These are phyloP conservation scores for Dicyrtomina minuta DNA, from an alignment of 2,888 invertebrate genomes.

Conservation along the genomic window DNA sequence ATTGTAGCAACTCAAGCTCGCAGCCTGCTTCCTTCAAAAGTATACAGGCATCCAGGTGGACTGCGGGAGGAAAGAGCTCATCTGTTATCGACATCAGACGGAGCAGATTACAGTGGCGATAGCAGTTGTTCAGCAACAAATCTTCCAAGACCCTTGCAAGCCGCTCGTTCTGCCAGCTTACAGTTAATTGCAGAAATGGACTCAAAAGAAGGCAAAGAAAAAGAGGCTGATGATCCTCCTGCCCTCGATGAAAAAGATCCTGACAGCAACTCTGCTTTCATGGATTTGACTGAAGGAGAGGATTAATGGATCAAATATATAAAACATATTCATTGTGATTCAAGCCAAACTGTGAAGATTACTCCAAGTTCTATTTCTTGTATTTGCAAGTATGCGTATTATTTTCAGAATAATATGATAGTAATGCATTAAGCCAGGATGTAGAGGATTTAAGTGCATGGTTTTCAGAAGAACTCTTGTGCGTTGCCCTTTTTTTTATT, in stretches of 20 bases:
- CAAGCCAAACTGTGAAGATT: too few species aligned
- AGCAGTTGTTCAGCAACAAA: conserved; percentile 36
- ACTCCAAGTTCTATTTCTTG: too few species aligned
- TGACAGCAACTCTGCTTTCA: conserved; percentile 41
- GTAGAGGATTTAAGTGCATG: too few species aligned
- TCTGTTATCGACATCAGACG: conserved; percentile 49
- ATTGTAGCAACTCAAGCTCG: conserved; percentile 36
- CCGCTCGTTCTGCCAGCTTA: conserved; percentile 48
- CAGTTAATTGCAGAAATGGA: conserved; percentile 50
- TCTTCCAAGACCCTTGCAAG: conserved; percentile 43
- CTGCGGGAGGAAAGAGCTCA: conserved; percentile 50
- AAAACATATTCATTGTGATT: too few species aligned
- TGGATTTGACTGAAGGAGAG: conserved; percentile 44
- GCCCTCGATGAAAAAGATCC: conserved; percentile 29
- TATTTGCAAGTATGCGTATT: too few species aligned
- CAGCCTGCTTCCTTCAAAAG: conserved; percentile 51
- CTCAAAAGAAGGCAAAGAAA: conserved; percentile 15
- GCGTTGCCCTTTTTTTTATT: too few species aligned
- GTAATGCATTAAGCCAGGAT: too few species aligned
- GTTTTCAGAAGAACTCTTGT: too few species aligned
- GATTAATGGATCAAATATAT: too few species aligned
- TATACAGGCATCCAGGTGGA: conserved; percentile 53
- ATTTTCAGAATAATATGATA: too few species aligned
- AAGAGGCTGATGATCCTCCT: too few species aligned
- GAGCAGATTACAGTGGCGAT: conserved; percentile 45